phyloP scores from a whole-genome alignment of 2,797 vertebrate genomes.

The Premnoplex brunnescens region DNA sequence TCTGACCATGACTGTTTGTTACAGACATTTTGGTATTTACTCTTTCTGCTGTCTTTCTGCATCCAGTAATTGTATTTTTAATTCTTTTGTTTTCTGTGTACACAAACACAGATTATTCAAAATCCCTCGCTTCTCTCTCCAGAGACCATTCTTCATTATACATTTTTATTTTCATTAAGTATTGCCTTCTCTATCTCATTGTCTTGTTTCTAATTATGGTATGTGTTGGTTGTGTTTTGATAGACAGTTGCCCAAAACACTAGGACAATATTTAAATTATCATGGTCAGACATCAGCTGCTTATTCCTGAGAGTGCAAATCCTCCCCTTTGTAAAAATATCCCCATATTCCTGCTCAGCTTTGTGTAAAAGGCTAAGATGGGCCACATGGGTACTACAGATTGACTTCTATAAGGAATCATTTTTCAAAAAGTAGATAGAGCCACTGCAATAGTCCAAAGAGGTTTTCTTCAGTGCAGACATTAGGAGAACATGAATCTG shows the following conservation, averaged over 20 bases:
- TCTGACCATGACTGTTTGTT: neutral
- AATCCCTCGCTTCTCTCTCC: neutral
- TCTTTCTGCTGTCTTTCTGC: neutral
- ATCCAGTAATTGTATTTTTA: neutral
- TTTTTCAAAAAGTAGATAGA: neutral
- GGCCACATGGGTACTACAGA: neutral
- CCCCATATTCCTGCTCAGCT: neutral
- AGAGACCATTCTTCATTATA: neutral
- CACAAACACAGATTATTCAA: neutral
- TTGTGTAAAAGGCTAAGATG: neutral
- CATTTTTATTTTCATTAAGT: neutral
- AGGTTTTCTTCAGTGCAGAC: neutral
- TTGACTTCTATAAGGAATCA: neutral
- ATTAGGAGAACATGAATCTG: rapidly evolving
- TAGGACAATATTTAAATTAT: neutral
- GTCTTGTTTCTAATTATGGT: neutral
- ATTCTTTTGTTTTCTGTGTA: neutral
- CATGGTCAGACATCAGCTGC: neutral
- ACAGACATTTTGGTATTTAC: neutral
- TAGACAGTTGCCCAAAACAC: neutral
- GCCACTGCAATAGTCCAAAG: neutral
- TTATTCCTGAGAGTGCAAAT: neutral
- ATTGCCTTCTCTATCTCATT: neutral
- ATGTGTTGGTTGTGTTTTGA: neutral
- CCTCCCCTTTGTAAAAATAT: neutral